phyloP scores from a whole-genome alignment of 2,797 vertebrate genomes.

The Silurus lanzhouensis region DNA sequence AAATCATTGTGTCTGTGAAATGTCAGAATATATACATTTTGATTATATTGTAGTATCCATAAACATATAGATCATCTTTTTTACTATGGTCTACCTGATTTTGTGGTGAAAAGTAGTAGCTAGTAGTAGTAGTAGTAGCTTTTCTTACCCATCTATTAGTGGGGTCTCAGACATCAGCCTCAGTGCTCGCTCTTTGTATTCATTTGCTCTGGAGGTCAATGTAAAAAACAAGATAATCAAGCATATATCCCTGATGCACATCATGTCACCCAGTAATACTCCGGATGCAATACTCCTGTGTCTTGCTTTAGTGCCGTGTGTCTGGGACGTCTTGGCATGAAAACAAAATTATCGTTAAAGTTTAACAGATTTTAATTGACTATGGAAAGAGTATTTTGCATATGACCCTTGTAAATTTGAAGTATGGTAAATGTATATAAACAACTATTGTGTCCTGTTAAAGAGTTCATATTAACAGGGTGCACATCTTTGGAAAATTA shows the following conservation, averaged over 20 bases:
- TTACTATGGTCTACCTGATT: not conserved
- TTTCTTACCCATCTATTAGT: constrained; percentile 78
- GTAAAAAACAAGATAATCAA: constrained; percentile 44
- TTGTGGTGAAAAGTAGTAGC: not conserved
- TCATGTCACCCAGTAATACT: constrained; percentile 18
- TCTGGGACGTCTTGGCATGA: not conserved
- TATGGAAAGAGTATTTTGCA: not conserved
- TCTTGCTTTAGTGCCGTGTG: not conserved
- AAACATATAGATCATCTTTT: not conserved
- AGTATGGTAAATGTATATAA: no score
- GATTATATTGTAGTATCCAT: not conserved
- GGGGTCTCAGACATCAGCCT: constrained; percentile 74
- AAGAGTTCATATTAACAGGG: constrained; percentile 38
- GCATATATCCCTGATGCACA: constrained; percentile 51
- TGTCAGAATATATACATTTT: constrained; percentile 17
- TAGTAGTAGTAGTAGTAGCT: not conserved
- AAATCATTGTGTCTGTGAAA: constrained; percentile 87
- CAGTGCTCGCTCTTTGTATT: constrained; percentile 58
- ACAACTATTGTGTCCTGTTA: not conserved
- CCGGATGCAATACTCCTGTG: not conserved
- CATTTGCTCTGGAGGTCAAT: constrained; percentile 52
- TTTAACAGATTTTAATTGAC: not conserved
- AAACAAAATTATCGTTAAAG: not conserved
- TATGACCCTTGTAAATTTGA: constrained; percentile 26
- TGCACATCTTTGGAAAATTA: no score